Evolutionary conservation across 2,888 invertebrate genomes (phyloP), one percentile per base, ranked within the genome.

Genomic region (Ormyrus nitidulus): DNA sequence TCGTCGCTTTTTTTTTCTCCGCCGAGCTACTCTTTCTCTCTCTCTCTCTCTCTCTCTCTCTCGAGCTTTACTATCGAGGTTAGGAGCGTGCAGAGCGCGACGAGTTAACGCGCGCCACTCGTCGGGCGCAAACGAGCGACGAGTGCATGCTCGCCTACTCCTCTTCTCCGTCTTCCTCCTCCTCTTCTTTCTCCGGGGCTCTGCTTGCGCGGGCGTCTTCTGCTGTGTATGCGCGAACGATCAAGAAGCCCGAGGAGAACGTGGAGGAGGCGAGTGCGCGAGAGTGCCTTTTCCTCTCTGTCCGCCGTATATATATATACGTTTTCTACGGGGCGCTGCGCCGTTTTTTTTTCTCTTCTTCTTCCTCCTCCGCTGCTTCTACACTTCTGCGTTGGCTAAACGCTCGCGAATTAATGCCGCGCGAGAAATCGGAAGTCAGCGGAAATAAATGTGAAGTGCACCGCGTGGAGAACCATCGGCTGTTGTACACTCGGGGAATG

Each of bases 231-330:
- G 66, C 66, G 58, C 62, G 69, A 62, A 44, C 62, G 76, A 76
- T 68, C 76, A 76, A 76, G 69, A 75, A 75, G 76, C 66, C 44
- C 13, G 44, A 75, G 19, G 19, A 19, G 19, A 19, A 19, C 19
- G 19, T 19, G 19, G 19, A 19, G 19, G 19, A 19, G 19, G 19
- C 19, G 1, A 19, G 19, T 1, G 19, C 19, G 19, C 19, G 19
- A 19, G 19, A 19, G 19, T 19, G 19, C 19, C 19, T 19, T 19
- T 19, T 19, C 19, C 19, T 1, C 19, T 19, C 19, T 19, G 19
- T 19, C 19, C 19, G 19, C 19, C 19, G 19, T 19, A 19, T 2
- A 0, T 19, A 0, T 19, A 19, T 19, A 19, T 19, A 19, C 19
- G 19, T 19, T 19, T 19, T 19, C 19, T 19, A 19, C 19, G 19